A percentile compares a stretch with the other conserved stretches of the same genome.
Evolutionary conservation across 2,888 invertebrate species (phyloP).

Genomic region (Apamea anceps): DNA sequence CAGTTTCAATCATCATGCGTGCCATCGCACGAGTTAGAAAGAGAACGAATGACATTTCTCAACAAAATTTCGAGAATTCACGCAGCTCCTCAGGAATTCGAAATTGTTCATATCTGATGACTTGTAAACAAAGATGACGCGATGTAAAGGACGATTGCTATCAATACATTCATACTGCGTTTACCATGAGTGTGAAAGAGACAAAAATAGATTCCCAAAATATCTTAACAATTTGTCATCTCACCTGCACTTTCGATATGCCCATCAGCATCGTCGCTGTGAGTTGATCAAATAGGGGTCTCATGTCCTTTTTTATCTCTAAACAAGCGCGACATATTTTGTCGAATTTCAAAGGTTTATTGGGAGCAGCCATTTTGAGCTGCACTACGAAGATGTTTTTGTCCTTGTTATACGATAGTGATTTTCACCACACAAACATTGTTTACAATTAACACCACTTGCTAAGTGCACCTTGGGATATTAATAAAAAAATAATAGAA

Average conservation of each 20-base stretch:
- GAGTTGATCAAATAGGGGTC: conserved; percentile 91
- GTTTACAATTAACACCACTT: conserved; percentile 37
- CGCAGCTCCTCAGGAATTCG: conserved; percentile 77
- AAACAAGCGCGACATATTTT: conserved; percentile 92
- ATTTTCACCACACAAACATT: conserved; percentile 57
- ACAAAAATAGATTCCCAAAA: conserved; percentile 84
- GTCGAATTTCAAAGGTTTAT: conserved; percentile 87
- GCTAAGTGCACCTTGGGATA: conserved; percentile 21
- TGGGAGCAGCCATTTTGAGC: conserved; percentile 86
- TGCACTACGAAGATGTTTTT: conserved; percentile 80
- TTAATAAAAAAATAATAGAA: conserved; percentile 26
- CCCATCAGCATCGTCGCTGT: conserved; percentile 92
- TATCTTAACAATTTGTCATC: conserved; percentile 81
- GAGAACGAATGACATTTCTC: conserved; percentile 85
- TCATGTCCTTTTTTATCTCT: conserved; percentile 92
- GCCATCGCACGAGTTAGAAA: conserved; percentile 71
- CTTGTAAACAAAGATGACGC: conserved; percentile 88
- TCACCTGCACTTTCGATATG: conserved; percentile 91
- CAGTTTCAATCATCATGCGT: conserved; percentile 71
- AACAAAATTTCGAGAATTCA: conserved; percentile 82
- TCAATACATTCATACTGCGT: conserved; percentile 71
- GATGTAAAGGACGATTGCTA: conserved; percentile 79
- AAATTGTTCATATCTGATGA: conserved; percentile 80
- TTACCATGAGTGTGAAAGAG: conserved; percentile 80
- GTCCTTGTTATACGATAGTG: conserved; percentile 81